Percentiles rank a stretch among this genome's conserved stretches.
phyloP scores from a whole-genome alignment of 2,113 vertebrate genomes.

The Steatornis caripensis region DNA sequence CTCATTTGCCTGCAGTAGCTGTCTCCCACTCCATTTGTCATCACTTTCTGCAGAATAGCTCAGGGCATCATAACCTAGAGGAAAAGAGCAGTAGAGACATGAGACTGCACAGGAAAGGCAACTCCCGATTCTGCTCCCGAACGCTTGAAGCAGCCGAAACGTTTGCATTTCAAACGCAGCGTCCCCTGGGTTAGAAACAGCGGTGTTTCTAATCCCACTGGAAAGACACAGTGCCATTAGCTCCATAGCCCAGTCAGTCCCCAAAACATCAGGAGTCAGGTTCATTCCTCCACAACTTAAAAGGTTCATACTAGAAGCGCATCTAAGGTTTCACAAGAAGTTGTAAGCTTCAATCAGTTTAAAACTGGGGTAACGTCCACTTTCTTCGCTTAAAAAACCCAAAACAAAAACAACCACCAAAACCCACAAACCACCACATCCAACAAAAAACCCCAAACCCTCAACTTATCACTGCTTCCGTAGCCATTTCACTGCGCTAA shows the following conservation, averaged over 20 bases:
- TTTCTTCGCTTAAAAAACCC: neutral
- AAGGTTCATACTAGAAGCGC: neutral
- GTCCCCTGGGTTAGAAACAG: neutral
- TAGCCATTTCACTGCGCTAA: neutral
- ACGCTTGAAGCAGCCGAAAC: neutral
- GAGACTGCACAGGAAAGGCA: neutral
- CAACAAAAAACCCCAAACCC: neutral
- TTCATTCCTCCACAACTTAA: neutral
- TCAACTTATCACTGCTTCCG: no score
- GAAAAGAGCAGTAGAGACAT: neutral
- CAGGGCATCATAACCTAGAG: conserved; percentile 73
- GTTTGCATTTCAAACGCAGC: fast-evolving
- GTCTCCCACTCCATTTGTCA: conserved; percentile 79
- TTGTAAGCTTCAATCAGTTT: neutral
- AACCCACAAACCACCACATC: neutral
- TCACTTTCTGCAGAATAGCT: conserved; percentile 59
- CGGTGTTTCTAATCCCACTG: neutral
- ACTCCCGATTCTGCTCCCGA: neutral
- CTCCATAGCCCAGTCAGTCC: neutral
- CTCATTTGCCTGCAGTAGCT: conserved; percentile 77
- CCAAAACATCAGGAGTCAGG: neutral
- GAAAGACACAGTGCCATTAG: neutral
- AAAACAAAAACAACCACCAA: neutral
- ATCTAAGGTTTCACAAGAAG: neutral
- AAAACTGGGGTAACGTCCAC: neutral